Evolutionary conservation across 30 jellyfish, hydroid and myxozoan species (phyloP).

Genomic region (Aurelia aurita complex sp. Pacific): DNA sequence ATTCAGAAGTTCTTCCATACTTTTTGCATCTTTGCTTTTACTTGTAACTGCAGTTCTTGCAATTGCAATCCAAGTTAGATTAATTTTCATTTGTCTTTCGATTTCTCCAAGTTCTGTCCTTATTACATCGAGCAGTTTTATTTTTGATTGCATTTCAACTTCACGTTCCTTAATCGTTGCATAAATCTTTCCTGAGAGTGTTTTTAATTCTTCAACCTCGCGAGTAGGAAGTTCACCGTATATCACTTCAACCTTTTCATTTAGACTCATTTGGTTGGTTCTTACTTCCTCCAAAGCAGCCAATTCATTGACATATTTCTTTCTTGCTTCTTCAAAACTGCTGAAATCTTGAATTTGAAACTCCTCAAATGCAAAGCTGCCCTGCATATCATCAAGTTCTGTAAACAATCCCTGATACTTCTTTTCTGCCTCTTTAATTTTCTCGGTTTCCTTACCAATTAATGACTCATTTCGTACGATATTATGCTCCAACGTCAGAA

Average conservation of each 20-base stretch:
- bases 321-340: conserved; percentile 13
- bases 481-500: not conserved
- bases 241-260: not conserved
- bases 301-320: not conserved
- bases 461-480: conserved; percentile 12
- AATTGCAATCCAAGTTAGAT: conserved; percentile 57
- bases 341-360: not conserved
- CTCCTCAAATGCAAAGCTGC: not conserved
- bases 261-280: not conserved
- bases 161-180: not conserved
- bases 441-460: not conserved
- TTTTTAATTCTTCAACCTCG: not conserved
- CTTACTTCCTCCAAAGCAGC: not conserved
- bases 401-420: conserved; percentile 2
- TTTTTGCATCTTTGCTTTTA: conserved; percentile 28
- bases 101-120: conserved; percentile 22
- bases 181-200: not conserved
- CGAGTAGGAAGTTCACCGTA: conserved; percentile 9
- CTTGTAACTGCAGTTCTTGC: conserved; percentile 55
- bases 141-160: not conserved
- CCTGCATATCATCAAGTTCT: not conserved
- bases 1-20: conserved; percentile 49
- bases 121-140: conserved; percentile 1
- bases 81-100: conserved; percentile 17
- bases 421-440: not conserved